phyloP scores from a whole-genome alignment of 2,113 vertebrate species.

The Platysteira castanea region DNA sequence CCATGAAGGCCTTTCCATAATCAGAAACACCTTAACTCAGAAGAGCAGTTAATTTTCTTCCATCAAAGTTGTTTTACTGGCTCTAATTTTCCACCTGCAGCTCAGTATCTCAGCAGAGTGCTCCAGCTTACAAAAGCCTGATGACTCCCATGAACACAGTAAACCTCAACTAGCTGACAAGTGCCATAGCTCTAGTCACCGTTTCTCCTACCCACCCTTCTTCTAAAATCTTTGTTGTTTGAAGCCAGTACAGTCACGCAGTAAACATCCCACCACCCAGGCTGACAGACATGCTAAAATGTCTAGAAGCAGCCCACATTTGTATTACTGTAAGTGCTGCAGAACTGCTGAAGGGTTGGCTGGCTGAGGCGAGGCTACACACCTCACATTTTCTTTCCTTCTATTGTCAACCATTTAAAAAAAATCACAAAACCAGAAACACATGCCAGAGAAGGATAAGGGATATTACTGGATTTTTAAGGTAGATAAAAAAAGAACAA shows the following conservation, averaged over 20 bases:
- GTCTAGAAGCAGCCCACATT: not conserved
- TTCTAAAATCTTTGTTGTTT: not conserved
- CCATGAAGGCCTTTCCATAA: not conserved
- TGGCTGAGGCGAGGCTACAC: not conserved
- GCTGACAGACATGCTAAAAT: not conserved
- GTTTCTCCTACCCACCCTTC: not conserved
- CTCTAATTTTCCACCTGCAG: not conserved
- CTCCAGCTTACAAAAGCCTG: not conserved
- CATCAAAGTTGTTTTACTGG: not conserved
- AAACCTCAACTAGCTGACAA: not conserved
- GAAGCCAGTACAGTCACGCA: not conserved
- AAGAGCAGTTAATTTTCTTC: not conserved
- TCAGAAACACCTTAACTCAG: not conserved
- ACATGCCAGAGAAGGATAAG: slow-evolving; percentile 4
- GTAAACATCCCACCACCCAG: not conserved
- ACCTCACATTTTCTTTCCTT: slow-evolving; percentile 35
- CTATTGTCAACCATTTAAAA: slow-evolving; percentile 26
- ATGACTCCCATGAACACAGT: not conserved
- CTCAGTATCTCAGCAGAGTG: not conserved
- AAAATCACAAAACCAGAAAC: slow-evolving; percentile 9
- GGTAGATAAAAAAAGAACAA: slow-evolving; percentile 43
- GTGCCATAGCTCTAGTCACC: not conserved
- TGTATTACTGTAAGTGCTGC: not conserved
- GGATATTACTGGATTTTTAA: slow-evolving; percentile 13
- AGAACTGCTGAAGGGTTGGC: not conserved